Conservation (phyloP, 2,113 vertebrate genomes). For the cattle (Bos taurus) region DNA sequence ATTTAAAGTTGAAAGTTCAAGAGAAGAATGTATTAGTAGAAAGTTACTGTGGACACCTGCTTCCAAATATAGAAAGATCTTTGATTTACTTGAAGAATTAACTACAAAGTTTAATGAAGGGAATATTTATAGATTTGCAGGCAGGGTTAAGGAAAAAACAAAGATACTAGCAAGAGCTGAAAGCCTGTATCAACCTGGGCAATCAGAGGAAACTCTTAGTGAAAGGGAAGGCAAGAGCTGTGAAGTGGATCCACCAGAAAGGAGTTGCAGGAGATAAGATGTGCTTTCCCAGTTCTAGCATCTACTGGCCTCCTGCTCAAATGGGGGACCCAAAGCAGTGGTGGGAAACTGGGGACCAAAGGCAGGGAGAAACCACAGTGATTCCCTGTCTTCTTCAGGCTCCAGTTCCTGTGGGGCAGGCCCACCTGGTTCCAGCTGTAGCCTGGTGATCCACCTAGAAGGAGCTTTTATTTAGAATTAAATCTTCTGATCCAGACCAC, state of each 20-base stretch:
- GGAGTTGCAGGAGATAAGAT: not conserved
- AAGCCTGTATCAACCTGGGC: not conserved
- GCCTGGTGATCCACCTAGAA: not conserved
- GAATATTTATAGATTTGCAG: not conserved
- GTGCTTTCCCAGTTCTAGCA: not conserved
- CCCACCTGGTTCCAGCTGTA: not conserved
- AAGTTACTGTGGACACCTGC: not conserved
- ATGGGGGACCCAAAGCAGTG: not conserved
- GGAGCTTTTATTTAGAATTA: not conserved
- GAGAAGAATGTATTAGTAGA: not conserved
- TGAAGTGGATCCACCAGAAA: not conserved
- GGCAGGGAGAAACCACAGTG: not conserved
- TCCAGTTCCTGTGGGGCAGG: not conserved
- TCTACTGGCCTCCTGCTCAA: not conserved
- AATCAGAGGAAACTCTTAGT: not conserved
- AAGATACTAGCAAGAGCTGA: not conserved
- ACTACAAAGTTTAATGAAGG: not conserved
- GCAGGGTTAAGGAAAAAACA: not conserved
- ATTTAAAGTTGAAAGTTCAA: not conserved
- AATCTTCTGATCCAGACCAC: not conserved
- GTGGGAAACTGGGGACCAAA: not conserved
- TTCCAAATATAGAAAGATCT: not conserved
- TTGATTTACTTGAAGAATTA: not conserved
- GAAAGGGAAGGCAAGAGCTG: not conserved
- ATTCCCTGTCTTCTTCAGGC: not conserved